Conservation (phyloP, 2,888 invertebrate species). For the Onchidella celtica region DNA sequence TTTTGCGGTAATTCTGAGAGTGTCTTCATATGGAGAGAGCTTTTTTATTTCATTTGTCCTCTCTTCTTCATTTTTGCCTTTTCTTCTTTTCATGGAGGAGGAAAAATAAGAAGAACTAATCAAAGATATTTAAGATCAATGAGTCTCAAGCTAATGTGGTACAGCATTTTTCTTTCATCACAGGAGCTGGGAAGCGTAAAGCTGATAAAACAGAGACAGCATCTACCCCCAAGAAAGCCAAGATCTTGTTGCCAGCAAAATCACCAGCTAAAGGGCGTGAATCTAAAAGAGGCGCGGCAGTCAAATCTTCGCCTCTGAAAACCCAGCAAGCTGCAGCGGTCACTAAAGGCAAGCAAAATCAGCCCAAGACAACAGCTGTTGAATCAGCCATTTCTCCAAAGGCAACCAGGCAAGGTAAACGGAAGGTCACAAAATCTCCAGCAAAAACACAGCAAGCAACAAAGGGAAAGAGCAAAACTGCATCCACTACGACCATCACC, state of each 20-base stretch:
- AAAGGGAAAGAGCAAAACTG: neutral
- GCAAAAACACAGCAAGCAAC: neutral
- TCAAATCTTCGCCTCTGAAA: neutral
- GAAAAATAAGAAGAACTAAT: too few species aligned
- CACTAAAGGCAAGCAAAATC: neutral
- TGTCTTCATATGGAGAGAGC: neutral
- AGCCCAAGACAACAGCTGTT: neutral
- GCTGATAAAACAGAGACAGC: neutral
- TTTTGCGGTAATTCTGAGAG: neutral
- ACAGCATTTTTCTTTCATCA: too few species aligned
- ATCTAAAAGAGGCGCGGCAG: neutral
- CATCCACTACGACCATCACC: too few species aligned
- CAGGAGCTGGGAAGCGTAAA: conserved; percentile 30
- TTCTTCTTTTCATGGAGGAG: too few species aligned
- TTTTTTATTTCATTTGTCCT: neutral
- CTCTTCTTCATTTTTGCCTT: neutral
- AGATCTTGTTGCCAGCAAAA: neutral
- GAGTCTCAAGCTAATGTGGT: neutral
- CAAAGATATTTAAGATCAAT: too few species aligned
- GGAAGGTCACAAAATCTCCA: neutral
- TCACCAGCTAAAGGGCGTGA: neutral
- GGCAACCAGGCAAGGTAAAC: neutral
- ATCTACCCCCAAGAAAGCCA: conserved; percentile 7
- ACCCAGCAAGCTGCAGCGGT: neutral
- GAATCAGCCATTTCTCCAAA: neutral